phyloP scores from a whole-genome alignment of 2,113 vertebrate genomes.

The Paratilapia polleni region DNA sequence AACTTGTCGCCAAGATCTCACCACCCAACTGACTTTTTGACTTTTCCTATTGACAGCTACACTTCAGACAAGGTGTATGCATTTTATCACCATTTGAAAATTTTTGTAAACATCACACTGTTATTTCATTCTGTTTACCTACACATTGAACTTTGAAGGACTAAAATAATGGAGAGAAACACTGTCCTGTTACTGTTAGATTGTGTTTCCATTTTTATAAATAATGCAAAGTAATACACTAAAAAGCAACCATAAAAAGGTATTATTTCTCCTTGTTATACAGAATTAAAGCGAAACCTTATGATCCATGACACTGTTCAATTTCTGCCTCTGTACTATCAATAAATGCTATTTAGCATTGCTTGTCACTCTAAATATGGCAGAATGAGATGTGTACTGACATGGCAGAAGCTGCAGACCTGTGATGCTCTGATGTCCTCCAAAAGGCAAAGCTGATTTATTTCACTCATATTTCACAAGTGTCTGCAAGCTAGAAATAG shows the following conservation, averaged over 20 bases:
- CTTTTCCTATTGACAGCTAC: conserved; percentile 62
- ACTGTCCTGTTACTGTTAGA: too few relatives aligned
- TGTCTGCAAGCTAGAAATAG: conserved; percentile 53
- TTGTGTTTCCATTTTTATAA: not conserved
- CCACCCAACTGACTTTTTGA: conserved; percentile 69
- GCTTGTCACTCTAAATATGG: conserved; percentile 13
- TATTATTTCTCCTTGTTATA: not conserved
- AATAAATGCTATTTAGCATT: conserved; percentile 11
- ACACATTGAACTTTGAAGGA: not conserved
- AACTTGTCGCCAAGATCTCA: conserved; percentile 65
- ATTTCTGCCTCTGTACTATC: not conserved
- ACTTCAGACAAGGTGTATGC: conserved; percentile 10
- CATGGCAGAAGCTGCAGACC: conserved; percentile 18
- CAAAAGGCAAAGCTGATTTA: conserved; percentile 21
- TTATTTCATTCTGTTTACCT: not conserved
- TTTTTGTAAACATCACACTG: conserved; percentile 12
- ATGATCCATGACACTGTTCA: not conserved
- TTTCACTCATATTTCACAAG: conserved; percentile 42
- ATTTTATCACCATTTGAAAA: conserved; percentile 35
- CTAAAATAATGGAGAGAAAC: not conserved
- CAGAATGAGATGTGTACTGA: not conserved
- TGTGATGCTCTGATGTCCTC: conserved; percentile 20
- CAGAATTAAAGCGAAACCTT: not conserved
- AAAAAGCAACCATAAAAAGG: not conserved
- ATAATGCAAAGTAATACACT: too few relatives aligned